Percentiles rank a stretch among this genome's conserved stretches.
phyloP scores from a whole-genome alignment of 2,888 invertebrate species.

The Troides aeacus region DNA sequence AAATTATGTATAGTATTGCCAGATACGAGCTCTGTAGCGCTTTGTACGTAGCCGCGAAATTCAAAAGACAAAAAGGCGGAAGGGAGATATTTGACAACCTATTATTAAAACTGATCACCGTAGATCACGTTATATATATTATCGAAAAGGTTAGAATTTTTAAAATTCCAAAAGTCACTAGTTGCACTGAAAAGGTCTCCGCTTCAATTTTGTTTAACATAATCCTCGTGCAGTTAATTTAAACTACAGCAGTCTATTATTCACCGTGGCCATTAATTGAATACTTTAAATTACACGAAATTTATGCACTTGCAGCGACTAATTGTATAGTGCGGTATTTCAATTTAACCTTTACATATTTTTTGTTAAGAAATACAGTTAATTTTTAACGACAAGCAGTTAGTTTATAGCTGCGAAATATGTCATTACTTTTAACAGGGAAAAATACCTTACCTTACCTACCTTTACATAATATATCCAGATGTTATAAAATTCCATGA shows the following conservation, averaged over 20 bases:
- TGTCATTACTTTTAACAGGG: neutral
- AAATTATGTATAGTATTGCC: no score
- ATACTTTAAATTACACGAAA: slow-evolving; percentile 4
- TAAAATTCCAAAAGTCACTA: neutral
- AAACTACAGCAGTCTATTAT: slow-evolving; percentile 7
- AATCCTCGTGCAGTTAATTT: neutral
- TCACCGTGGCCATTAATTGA: slow-evolving; percentile 2
- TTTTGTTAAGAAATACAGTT: neutral
- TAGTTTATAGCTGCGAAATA: neutral
- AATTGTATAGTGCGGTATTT: neutral
- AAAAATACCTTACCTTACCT: neutral
- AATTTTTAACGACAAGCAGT: neutral
- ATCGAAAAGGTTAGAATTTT: no score
- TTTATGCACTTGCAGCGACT: slow-evolving; percentile 3
- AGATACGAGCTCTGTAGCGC: no score
- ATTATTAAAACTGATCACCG: no score
- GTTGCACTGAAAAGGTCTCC: neutral
- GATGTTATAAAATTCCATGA: no score
- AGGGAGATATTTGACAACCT: no score
- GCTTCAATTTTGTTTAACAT: neutral
- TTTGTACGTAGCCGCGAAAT: no score
- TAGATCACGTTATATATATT: no score
- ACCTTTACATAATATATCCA: neutral
- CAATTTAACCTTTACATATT: neutral
- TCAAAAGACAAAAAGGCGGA: no score